Percentiles rank a stretch among this genome's conserved stretches.
phyloP scores from a whole-genome alignment of 2,797 vertebrate species.

The Linurgus olivaceus region DNA sequence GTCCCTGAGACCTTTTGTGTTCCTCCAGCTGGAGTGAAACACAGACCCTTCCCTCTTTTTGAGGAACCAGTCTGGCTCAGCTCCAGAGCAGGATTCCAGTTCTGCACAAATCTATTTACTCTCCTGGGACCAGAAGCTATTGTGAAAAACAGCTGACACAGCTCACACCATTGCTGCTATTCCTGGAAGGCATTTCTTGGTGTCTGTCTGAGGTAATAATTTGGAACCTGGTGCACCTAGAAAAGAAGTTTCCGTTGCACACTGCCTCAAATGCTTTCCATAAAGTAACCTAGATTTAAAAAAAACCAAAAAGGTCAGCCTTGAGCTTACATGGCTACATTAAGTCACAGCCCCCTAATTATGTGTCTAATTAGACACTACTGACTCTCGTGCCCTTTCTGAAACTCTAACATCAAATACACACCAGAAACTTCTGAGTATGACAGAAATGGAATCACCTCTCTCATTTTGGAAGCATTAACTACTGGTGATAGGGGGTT shows the following conservation, averaged over 20 bases:
- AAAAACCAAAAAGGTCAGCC: not conserved
- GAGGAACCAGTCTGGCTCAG: not conserved
- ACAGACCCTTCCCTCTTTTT: not conserved
- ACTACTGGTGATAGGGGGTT: not conserved
- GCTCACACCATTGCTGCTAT: not conserved
- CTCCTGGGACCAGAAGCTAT: not conserved
- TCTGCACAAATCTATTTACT: not conserved
- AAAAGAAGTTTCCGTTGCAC: not conserved
- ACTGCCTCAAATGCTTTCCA: not conserved
- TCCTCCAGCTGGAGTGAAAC: not conserved
- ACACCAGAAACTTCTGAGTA: not conserved
- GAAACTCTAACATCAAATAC: not conserved
- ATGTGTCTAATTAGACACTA: not conserved
- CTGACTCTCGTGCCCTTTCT: not conserved
- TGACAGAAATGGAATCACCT: not conserved
- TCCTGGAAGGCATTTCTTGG: not conserved
- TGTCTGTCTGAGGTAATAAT: not conserved
- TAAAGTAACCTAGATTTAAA: not conserved
- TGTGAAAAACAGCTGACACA: not conserved
- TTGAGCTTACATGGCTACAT: not conserved
- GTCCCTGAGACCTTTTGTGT: rapidly evolving
- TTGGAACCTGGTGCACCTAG: not conserved
- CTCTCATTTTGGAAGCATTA: not conserved
- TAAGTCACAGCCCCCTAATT: not conserved
- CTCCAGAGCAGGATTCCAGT: not conserved